Percentiles rank a stretch among this genome's conserved stretches.
phyloP scores from a whole-genome alignment of 1,140 invertebrate genomes.

The Diprion similis region DNA sequence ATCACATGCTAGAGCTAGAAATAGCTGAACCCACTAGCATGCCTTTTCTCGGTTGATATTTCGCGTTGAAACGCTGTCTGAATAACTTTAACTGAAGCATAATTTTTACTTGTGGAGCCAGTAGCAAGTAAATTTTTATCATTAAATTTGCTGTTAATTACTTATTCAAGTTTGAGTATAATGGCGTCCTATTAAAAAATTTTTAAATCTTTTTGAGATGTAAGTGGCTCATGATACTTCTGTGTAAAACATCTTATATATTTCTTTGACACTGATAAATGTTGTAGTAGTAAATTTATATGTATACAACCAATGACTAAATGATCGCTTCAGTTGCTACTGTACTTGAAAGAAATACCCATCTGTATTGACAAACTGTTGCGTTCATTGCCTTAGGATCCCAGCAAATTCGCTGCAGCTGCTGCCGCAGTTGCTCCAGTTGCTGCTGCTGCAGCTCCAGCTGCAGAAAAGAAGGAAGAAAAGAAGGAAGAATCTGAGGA shows the following conservation, averaged over 20 bases:
- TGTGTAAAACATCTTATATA: too few relatives aligned
- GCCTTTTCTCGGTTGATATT: constrained; percentile 39
- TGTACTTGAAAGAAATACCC: background rate
- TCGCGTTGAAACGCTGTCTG: constrained; percentile 41
- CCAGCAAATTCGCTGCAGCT: constrained; percentile 87
- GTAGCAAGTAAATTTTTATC: too few relatives aligned
- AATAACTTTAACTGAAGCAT: constrained; percentile 25
- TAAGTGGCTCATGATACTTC: too few relatives aligned
- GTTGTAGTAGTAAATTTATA: too few relatives aligned
- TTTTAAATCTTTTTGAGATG: too few relatives aligned
- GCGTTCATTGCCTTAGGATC: constrained; percentile 73
- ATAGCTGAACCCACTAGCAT: constrained; percentile 61
- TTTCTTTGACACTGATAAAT: too few relatives aligned
- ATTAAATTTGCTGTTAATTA: too few relatives aligned
- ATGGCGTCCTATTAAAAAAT: too few relatives aligned
- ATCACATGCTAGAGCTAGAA: constrained; percentile 56
- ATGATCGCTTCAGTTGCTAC: too few relatives aligned
- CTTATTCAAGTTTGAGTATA: too few relatives aligned
- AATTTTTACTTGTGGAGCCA: background rate
- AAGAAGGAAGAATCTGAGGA: constrained; percentile 82
- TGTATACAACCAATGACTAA: too few relatives aligned
- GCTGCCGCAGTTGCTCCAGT: constrained; percentile 69
- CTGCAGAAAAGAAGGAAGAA: constrained; percentile 73
- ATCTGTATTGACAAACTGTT: constrained; percentile 18
- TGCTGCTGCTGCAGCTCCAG: constrained; percentile 66